phyloP scores from a whole-genome alignment of 2,797 vertebrate genomes.

The Macroramphosus scolopax region DNA sequence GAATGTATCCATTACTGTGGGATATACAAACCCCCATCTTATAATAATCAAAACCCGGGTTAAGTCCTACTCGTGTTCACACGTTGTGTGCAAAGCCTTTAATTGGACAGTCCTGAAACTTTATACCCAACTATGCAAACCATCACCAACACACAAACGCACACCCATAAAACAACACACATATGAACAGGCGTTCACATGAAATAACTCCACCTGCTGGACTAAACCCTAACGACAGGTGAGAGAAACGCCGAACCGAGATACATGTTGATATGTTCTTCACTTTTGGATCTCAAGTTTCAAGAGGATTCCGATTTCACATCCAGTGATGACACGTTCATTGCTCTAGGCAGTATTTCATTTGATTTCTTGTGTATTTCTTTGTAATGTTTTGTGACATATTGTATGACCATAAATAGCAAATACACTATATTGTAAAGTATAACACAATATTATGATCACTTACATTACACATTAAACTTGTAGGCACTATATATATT shows the following conservation, averaged over 20 bases:
- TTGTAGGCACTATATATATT: too few species aligned
- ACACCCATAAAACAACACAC: not conserved
- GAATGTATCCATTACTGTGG: constrained; percentile 29
- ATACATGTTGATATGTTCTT: constrained; percentile 21
- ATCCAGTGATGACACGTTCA: too few species aligned
- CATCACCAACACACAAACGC: constrained; percentile 17
- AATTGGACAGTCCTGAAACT: constrained; percentile 60
- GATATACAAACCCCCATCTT: constrained; percentile 10
- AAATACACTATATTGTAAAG: too few species aligned
- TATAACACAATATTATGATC: too few species aligned
- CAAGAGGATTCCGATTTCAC: too few species aligned
- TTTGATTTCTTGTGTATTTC: too few species aligned
- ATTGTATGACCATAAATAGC: too few species aligned
- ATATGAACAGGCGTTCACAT: constrained; percentile 19
- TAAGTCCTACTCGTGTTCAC: constrained; percentile 57
- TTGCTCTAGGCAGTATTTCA: too few species aligned
- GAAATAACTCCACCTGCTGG: constrained; percentile 72
- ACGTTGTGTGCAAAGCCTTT: constrained; percentile 53
- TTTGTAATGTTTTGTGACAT: too few species aligned
- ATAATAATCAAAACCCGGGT: constrained; percentile 33
- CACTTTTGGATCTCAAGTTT: too few species aligned
- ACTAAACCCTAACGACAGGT: constrained; percentile 7
- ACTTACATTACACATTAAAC: too few species aligned
- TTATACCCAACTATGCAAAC: constrained; percentile 51
- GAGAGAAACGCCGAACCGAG: constrained; percentile 8